A percentile compares a stretch with the other conserved stretches of the same genome.
Conservation (phyloP, 2,888 invertebrate genomes). For the Dilophus febrilis region DNA sequence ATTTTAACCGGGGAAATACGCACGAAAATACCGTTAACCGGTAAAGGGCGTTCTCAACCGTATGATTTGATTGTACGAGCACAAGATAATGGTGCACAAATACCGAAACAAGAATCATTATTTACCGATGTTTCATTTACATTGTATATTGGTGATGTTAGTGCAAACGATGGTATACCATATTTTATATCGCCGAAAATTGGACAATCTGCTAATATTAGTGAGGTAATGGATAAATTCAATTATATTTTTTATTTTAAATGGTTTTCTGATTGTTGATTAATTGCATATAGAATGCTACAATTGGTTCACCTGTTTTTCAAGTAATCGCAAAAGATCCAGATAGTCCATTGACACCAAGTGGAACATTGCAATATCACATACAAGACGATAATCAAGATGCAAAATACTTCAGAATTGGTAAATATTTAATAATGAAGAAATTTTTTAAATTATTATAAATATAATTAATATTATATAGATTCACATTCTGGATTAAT, state of each 20-base stretch:
- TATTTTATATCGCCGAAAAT: constrained; percentile 50
- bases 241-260: constrained; percentile 11
- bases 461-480: constrained; percentile 15
- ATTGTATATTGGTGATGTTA: constrained; percentile 60
- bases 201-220: constrained; percentile 49
- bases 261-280: too few relatives aligned
- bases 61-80: constrained; percentile 51
- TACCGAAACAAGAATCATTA: constrained; percentile 31
- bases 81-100: constrained; percentile 46
- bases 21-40: constrained; percentile 48
- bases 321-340: constrained; percentile 63
- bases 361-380: constrained; percentile 52
- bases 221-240: constrained; percentile 36
- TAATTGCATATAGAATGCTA: constrained; percentile 55
- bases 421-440: constrained; percentile 18
- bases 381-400: constrained; percentile 53
- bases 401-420: constrained; percentile 43
- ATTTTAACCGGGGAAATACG: constrained; percentile 45
- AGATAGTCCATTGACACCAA: constrained; percentile 57
- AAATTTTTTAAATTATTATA: neutral
- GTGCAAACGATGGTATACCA: constrained; percentile 65
- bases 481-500: constrained; percentile 54
- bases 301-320: constrained; percentile 53
- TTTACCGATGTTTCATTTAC: constrained; percentile 43
- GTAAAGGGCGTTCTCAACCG: constrained; percentile 57